Percentiles rank a stretch among this genome's conserved stretches.
Conservation (phyloP, 2,113 vertebrate genomes). For the Pavo muticus region DNA sequence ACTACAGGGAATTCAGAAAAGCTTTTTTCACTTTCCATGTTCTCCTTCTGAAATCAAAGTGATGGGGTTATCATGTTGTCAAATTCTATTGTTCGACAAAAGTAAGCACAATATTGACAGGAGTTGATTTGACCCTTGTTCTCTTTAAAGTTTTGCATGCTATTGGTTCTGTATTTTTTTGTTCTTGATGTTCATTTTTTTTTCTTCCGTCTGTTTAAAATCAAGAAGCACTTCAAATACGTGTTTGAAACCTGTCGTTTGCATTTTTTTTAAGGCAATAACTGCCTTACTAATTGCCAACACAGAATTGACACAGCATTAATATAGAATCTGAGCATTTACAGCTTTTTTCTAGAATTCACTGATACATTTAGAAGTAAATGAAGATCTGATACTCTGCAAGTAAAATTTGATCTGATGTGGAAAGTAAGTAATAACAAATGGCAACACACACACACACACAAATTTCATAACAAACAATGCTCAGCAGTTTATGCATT, state of each 20-base stretch:
- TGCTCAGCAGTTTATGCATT: background rate
- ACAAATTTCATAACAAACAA: background rate
- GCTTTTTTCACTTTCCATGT: conserved; percentile 33
- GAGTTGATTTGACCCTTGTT: background rate
- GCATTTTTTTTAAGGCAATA: background rate
- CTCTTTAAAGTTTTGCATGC: background rate
- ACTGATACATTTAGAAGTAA: background rate
- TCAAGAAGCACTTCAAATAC: background rate
- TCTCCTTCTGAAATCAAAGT: conserved; percentile 53
- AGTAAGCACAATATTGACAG: background rate
- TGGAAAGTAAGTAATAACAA: background rate
- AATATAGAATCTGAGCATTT: background rate
- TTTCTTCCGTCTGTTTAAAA: too few species aligned
- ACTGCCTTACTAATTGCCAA: background rate
- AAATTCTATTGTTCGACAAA: conserved; percentile 18
- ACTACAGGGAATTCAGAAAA: conserved; percentile 40
- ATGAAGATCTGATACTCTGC: background rate
- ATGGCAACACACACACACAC: background rate
- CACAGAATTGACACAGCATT: background rate
- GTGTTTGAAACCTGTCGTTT: background rate
- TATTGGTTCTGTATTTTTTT: background rate
- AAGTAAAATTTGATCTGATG: background rate
- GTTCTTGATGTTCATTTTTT: background rate
- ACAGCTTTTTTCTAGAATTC: background rate
- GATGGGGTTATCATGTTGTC: conserved; percentile 14